phyloP scores from a whole-genome alignment of 2,888 invertebrate species.

The Nephrotoma flavescens region DNA sequence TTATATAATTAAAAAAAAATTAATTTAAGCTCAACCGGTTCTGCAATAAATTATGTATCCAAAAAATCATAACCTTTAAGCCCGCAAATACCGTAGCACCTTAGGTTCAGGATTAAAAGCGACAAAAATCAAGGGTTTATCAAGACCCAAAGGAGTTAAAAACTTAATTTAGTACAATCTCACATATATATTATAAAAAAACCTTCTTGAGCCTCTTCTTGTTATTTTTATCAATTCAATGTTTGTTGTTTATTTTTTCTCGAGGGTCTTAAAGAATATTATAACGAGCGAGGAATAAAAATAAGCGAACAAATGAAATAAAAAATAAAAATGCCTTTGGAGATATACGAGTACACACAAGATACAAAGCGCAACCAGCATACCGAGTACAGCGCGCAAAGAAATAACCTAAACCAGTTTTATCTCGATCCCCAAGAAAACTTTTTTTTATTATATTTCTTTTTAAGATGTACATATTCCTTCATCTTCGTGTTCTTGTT shows the following conservation, averaged over 20 bases:
- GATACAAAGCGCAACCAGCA: not conserved
- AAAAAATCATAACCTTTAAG: not conserved
- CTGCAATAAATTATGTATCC: too few relatives aligned
- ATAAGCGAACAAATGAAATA: not conserved
- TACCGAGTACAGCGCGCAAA: not conserved
- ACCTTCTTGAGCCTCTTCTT: not conserved
- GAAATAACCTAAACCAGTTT: not conserved
- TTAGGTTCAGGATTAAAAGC: not conserved
- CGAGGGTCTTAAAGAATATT: not conserved
- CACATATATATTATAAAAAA: not conserved
- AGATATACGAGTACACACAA: not conserved
- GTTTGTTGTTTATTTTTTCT: not conserved
- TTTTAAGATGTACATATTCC: not conserved
- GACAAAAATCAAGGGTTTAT: not conserved
- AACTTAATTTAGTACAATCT: not conserved
- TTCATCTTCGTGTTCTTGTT: not conserved
- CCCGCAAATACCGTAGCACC: not conserved
- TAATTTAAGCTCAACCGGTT: too few relatives aligned
- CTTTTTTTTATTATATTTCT: not conserved
- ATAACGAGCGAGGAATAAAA: not conserved
- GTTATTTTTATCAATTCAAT: not conserved
- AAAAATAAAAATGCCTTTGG: not conserved
- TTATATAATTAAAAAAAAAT: too few relatives aligned
- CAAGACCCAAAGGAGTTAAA: not conserved
- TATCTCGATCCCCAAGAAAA: not conserved